phyloP scores from a whole-genome alignment of 1,140 invertebrate genomes.

The Cotesia glomerata region DNA sequence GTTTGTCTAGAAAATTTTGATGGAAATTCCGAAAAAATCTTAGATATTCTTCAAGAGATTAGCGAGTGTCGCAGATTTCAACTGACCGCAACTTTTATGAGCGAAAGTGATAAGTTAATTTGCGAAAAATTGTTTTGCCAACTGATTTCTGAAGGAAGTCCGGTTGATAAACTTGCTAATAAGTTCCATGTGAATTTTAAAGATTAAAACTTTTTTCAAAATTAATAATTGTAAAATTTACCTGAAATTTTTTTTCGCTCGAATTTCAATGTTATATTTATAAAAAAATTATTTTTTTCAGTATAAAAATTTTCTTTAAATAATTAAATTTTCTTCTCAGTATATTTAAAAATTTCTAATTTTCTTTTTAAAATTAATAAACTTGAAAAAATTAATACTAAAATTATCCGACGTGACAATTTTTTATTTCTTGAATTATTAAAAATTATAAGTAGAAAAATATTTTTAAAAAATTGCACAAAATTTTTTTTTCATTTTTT shows the following conservation, averaged over 20 bases:
- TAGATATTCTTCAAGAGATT: slow-evolving; percentile 43
- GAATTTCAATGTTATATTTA: no score
- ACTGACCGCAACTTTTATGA: slow-evolving; percentile 42
- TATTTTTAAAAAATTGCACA: background rate
- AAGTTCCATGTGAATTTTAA: background rate
- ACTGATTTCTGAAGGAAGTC: background rate
- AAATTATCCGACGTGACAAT: no score
- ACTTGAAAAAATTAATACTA: no score
- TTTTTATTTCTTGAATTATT: no score
- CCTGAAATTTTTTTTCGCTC: no score
- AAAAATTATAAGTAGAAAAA: no score
- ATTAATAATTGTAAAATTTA: background rate
- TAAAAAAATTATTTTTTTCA: no score
- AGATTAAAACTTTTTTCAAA: background rate
- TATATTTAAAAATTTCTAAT: background rate
- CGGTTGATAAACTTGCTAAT: background rate
- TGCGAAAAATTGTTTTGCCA: slow-evolving; percentile 35
- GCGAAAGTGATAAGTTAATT: slow-evolving; percentile 31
- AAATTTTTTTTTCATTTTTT: no score
- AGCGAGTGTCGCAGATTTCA: slow-evolving; percentile 49
- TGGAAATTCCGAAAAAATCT: slow-evolving; percentile 20
- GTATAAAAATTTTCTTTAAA: background rate
- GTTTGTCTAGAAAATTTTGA: slow-evolving; percentile 19
- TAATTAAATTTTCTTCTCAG: background rate
- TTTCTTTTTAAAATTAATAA: background rate